These are phyloP conservation scores for Orestias chungarensis DNA, from an alignment of 2,797 vertebrate genomes.

Conservation along the genomic window DNA sequence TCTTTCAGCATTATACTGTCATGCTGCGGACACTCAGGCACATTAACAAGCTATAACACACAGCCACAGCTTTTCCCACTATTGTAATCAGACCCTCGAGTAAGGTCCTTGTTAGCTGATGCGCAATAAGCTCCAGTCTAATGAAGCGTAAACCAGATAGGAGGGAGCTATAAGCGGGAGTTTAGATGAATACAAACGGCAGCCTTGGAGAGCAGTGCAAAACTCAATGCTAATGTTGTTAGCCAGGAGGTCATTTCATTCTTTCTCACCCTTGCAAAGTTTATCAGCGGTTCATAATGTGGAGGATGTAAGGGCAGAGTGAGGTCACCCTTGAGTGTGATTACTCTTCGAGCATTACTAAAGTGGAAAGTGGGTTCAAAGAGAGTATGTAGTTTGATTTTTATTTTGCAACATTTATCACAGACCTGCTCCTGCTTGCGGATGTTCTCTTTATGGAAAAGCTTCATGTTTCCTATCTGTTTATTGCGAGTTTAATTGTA, in stretches of 20 bases:
- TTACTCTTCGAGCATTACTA: conserved; percentile 18
- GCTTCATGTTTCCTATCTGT: conserved; percentile 24
- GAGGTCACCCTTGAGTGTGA: conserved; percentile 29
- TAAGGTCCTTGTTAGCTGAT: conserved; percentile 68
- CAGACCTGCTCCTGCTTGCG: conserved; percentile 29
- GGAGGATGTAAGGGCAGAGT: conserved; percentile 38
- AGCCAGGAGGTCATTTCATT: conserved; percentile 64
- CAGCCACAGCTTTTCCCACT: conserved; percentile 39
- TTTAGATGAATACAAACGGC: conserved; percentile 43
- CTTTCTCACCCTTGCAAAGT: conserved; percentile 43
- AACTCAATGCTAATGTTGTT: conserved; percentile 74
- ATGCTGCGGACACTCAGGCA: conserved; percentile 37
- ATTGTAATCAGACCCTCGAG: conserved; percentile 68
- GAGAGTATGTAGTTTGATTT: conserved; percentile 10
- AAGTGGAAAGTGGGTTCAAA: conserved; percentile 23
- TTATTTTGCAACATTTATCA: conserved; percentile 14
- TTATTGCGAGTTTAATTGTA: conserved; percentile 63
- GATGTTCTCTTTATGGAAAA: conserved; percentile 27
- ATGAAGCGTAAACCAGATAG: conserved; percentile 76
- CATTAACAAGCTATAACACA: conserved; percentile 49
- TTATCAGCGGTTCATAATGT: conserved; percentile 64
- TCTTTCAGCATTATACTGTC: conserved; percentile 39
- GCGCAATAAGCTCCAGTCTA: conserved; percentile 67
- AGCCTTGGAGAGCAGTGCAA: conserved; percentile 27
- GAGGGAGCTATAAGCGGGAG: conserved; percentile 40